Evolutionary conservation across 2,797 vertebrate species (phyloP), one percentile per base, ranked within the genome.

Genomic region (Microtus agrestis): DNA sequence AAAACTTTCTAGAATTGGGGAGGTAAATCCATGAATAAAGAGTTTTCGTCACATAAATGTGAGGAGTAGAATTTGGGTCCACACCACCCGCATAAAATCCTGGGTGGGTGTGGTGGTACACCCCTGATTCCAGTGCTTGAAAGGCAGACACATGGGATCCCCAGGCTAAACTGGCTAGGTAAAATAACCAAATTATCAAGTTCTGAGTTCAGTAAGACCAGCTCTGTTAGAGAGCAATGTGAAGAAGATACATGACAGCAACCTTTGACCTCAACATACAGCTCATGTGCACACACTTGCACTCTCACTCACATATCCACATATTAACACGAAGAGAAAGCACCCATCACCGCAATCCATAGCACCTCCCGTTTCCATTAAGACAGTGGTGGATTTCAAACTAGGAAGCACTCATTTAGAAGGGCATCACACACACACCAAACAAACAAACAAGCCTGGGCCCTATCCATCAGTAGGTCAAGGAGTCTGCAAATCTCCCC

Each of bases 381-480:
- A 73, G 9, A 74, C 31, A 5, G 37, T 27, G 80, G 40, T 19
- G 59, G 59, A 3, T 63, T 37, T 54, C 61, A 67, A 3, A 37
- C 4, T 6, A 6, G 34, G 37, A 71, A 67, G 37, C 40, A 73
- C 25, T 31, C 84, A 6, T 3, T 37, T 21, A 27, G 54, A 46
- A 1, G 2, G 14, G 19, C 3, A n/a, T 71, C 56, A 11, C 11
- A 67, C 37, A 63, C 1, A 21, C 6, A 13, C 1, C 21, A 56
- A 56, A 6, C 17, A 59, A 56, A 56, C 19, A 56, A 6, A 59
- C 17, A 59, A 23, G 4, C 21, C 59, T 77, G 23, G 63, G 21
- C 34, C 17, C 43, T 43, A 34, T 13, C 21, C 31, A 67, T 69
- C 27, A 4, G 8, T 1, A 63, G 2, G 9, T 40, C 25, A 43